Evolutionary conservation across 30 jellyfish, hydroid and myxozoan genomes (phyloP), one percentile per base, ranked within the genome.

Genomic region (Aurelia sp.): DNA sequence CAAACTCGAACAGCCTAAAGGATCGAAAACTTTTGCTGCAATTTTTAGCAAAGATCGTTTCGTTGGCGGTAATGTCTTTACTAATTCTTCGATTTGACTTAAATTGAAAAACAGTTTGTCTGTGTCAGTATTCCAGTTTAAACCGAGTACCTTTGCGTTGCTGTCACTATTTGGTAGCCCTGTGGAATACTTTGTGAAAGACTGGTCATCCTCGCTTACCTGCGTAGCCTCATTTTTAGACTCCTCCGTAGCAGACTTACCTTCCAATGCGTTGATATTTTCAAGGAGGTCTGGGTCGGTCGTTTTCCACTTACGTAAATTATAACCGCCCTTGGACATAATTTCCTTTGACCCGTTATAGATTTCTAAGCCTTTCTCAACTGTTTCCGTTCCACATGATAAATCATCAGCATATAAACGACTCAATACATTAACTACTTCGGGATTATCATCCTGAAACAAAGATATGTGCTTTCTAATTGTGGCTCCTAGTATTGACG

Each of bases 21-120:
- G 97, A 90, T 90, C 97, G 30, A 84, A 90, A 12, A 89, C 61
- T 33, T 91, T 65, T 23, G 89, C 82, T 16, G 96, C 73, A 18
- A 87, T 47, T 11, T 62, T 55, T 35, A 87, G 48, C 55, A 87
- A 71, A 62, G 86, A 75, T 16, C 78, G 13, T 72, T 87, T 87
- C 16, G 88, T 41, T 2, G 74, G 73, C 27, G 81, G 71, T 37
- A 71, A 30, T 22, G 86, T 17, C 23, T 73, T 71, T 3, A 83
- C 86, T 23, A 76, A 76, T 11, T 33, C 64, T 18, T 15, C 18
- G 31, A 80, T 35, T 17, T 44, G 73, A 37, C 23, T 17, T 22
- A 40, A 80, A 40, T 80, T 44, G 59, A 52, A 17, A 31, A 64
- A 63, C 21, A 66, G 3, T 22, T 50, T 64, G 15, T 74, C 74